Evolutionary conservation across 2,888 invertebrate species (phyloP), one percentile per base, ranked within the genome.

Genomic region (Xylophagus ater): DNA sequence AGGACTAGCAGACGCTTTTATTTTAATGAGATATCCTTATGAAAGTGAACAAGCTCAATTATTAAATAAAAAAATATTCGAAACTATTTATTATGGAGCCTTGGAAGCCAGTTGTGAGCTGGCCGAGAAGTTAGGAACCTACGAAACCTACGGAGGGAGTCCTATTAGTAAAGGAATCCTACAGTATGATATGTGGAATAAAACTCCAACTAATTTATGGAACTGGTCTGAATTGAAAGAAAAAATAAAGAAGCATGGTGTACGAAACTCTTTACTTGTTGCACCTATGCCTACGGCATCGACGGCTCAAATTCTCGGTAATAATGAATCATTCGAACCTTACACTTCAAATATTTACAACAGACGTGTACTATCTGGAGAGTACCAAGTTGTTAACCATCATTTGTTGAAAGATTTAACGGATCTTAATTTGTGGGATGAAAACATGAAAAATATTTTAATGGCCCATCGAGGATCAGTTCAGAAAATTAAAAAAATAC

Each of bases 261-360:
- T 94, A 0, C 70, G 93, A 44, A 96, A 96, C 68, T 90, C 90
- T 10, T 68, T 92, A 14, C 67, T 94, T 28, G 52, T 93, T 49
- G 92, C 94, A 0, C 92, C 92, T 1, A 94, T 94, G 93, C 94
- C 94, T 1, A 96, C 94, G 10, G 92, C 93, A 7, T 90, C 92
- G 5, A 94, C 94, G 0, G 93, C 94, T 7, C 93, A 94, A 66
- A 96, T 96, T 57, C 73, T 96, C n/a, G 94, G 94, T 19, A 96
- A 94, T 59, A 94, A 93, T 59, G 93, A 96, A 63, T 87, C 90
- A 1, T 81, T 93, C 56, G 94, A 96, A 65, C 87, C 94, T 0
- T 96, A 92, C 63, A 93, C 92, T 1, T 89, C 86, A 37, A 96
- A 96, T 59, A 86, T 96, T 53, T 94, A 94, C 65, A 78, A 82